Evolutionary conservation across 2,888 invertebrate genomes (phyloP), one percentile per base, ranked within the genome.

Genomic region (Lottia scabra): DNA sequence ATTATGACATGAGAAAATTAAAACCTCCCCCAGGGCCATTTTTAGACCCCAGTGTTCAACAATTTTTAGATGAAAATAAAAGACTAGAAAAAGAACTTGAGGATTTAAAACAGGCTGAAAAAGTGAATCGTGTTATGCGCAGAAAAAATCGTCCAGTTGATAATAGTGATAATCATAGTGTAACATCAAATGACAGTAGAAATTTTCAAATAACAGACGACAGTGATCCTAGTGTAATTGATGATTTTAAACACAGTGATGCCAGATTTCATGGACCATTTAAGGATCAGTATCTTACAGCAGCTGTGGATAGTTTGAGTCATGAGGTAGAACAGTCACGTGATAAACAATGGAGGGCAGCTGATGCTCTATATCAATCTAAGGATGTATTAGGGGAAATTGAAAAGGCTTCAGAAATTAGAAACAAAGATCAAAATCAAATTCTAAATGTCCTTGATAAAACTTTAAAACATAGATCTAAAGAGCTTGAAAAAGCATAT

Each of bases 71-170:
- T 45, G 84, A 85, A 65, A 78, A 81, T 0, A 75, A 74, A 44
- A 68, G 73, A 19, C 74, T 85, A n/a, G 85, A 85, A 67, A 76
- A 77, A 26, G 74, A 80, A 19, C 48, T 85, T n/a, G 77, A 76
- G 67, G 71, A 65, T 38, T 81, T 82, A 8, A 85, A 83, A 74
- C 78, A 82, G 63, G 73, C 68, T 8, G 85, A 85, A 71, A 76
- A 79, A 64, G 78, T 75, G 64, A 80, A 84, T 63, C 83, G 83
- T 65, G 46, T 64, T 19, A 30, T 48, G 45, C 72, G 76, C 19
- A 56, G 56, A 56, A 56, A 23, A 23, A 19, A 23, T 19, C 56
- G 23, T 2, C 56, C 19, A 56, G 23, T 13, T 12, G 56, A 56
- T 56, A 23, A 19, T 23, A 56, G 56, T 23, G 56, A 23, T 23